Conservation (phyloP, 2,113 vertebrate species). For the Dasypus novemcinctus region DNA sequence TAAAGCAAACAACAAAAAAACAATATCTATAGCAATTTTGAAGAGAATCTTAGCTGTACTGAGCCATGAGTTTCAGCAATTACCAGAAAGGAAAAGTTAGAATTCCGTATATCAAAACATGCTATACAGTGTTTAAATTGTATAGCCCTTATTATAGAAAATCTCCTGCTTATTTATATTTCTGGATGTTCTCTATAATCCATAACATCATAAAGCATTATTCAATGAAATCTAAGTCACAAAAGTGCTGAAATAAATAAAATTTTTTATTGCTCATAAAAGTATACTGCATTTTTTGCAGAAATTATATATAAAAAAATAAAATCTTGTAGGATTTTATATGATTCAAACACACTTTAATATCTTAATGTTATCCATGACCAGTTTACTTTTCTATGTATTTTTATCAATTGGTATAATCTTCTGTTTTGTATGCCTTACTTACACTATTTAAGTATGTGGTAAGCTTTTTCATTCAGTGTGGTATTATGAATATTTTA, state of each 20-base stretch:
- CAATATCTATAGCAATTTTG: not conserved
- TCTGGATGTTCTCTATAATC: not conserved
- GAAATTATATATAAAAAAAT: not conserved
- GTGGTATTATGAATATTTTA: not conserved
- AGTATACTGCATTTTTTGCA: not conserved
- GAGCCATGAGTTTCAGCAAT: not conserved
- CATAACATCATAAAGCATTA: not conserved
- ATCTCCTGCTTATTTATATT: not conserved
- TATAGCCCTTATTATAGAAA: too few relatives aligned
- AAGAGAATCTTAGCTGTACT: not conserved
- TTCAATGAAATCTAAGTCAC: not conserved
- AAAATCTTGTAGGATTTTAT: not conserved
- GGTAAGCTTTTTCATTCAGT: not conserved
- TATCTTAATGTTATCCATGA: not conserved
- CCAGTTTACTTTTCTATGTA: not conserved
- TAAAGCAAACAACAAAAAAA: not conserved
- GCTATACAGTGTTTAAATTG: not conserved
- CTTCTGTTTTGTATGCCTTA: not conserved
- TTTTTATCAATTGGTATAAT: not conserved
- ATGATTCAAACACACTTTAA: not conserved
- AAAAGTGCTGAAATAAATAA: not conserved
- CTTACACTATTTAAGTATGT: not conserved
- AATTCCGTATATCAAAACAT: not conserved
- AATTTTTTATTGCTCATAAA: not conserved
- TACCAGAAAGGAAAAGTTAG: not conserved